Conservation (phyloP, 2,888 invertebrate species). For the Calephelis perditalis region DNA sequence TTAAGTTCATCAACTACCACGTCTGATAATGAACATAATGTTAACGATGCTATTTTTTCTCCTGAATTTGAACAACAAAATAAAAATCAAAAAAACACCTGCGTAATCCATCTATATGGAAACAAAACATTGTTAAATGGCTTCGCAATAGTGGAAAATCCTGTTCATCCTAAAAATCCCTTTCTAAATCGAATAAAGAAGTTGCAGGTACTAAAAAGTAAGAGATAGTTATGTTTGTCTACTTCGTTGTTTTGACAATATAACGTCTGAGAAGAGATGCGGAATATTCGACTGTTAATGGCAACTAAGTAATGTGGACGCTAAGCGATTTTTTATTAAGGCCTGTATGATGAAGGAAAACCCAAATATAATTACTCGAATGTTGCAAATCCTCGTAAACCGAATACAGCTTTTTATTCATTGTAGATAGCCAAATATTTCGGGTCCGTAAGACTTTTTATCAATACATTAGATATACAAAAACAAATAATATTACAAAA, state of each 20-base stretch:
- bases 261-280: neutral
- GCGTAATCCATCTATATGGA: neutral
- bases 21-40: no score
- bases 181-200: neutral
- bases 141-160: neutral
- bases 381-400: no score
- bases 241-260: neutral
- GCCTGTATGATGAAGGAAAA: neutral
- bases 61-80: no score
- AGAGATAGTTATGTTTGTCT: neutral
- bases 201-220: neutral
- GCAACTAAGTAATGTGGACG: neutral
- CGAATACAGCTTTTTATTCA: no score
- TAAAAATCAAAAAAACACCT: no score
- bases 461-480: neutral
- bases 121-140: neutral
- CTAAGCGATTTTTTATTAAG: neutral
- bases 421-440: no score
- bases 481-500: neutral
- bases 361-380: neutral
- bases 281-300: neutral
- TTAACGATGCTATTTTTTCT: no score
- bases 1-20: neutral
- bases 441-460: no score
- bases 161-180: neutral